Conservation (phyloP, 2,113 vertebrate genomes). For the Nesogale talazaci region DNA sequence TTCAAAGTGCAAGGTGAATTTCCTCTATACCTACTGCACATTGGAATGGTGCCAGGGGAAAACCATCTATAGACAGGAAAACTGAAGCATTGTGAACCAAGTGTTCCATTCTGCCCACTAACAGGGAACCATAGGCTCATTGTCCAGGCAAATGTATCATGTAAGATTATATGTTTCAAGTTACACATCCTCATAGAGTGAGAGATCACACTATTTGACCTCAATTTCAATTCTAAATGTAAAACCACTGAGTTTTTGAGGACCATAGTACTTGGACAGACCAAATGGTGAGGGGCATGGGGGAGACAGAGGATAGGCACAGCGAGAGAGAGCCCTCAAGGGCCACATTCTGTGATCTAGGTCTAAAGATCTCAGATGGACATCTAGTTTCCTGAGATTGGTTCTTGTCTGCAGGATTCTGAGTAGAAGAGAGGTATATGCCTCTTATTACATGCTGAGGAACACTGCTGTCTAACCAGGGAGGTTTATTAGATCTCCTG, state of each 20-base stretch:
- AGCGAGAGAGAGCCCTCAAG: neutral
- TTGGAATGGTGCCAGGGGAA: neutral
- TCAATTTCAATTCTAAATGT: neutral
- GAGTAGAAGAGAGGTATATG: neutral
- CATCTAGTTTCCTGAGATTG: neutral
- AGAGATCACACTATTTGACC: neutral
- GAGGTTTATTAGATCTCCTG: neutral
- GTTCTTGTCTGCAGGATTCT: neutral
- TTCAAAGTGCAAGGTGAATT: neutral
- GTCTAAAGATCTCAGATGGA: neutral
- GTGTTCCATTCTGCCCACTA: neutral
- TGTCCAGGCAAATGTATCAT: constrained; percentile 23
- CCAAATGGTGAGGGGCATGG: neutral
- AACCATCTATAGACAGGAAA: neutral
- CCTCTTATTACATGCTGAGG: no score
- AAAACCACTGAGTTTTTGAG: neutral
- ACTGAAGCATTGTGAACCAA: neutral
- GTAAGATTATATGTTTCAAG: neutral
- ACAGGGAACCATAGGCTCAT: constrained; percentile 8
- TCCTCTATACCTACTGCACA: neutral
- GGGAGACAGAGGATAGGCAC: neutral
- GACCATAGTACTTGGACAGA: neutral
- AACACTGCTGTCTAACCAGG: no score
- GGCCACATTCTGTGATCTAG: neutral
- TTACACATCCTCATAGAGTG: neutral